These are phyloP conservation scores for Monodelphis domestica DNA, from an alignment of 2,797 vertebrate species.

Conservation along the genomic window DNA sequence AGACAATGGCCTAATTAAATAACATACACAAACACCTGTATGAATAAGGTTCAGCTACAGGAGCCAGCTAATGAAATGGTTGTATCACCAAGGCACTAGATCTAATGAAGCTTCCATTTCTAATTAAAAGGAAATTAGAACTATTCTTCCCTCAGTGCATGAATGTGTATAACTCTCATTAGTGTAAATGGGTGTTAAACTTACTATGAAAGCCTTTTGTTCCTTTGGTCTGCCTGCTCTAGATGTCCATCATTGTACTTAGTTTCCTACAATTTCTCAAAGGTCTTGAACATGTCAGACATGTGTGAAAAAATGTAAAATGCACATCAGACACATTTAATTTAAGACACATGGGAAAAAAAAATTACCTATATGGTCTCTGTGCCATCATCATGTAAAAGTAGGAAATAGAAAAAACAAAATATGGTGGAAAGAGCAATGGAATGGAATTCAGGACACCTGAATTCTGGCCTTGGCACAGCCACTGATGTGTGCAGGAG, in stretches of 20 bases:
- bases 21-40: constrained; percentile 50
- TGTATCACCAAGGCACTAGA: constrained; percentile 19
- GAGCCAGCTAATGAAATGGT: constrained; percentile 48
- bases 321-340: background rate
- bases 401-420: background rate
- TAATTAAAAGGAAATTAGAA: constrained; percentile 64
- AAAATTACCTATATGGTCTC: background rate
- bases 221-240: background rate
- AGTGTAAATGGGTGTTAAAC: background rate
- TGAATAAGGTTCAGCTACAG: constrained; percentile 35
- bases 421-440: no score
- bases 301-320: background rate
- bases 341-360: background rate
- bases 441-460: background rate
- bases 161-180: background rate
- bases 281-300: constrained; percentile 2
- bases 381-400: background rate
- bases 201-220: background rate
- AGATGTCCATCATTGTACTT: rapidly evolving
- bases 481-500: rapidly evolving
- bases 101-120: constrained; percentile 58
- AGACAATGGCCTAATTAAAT: constrained; percentile 57
- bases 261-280: background rate
- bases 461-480: background rate
- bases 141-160: background rate